Base-by-base conservation (phyloP, 2,113 vertebrate species). In the Chloebia gouldiae region DNA sequence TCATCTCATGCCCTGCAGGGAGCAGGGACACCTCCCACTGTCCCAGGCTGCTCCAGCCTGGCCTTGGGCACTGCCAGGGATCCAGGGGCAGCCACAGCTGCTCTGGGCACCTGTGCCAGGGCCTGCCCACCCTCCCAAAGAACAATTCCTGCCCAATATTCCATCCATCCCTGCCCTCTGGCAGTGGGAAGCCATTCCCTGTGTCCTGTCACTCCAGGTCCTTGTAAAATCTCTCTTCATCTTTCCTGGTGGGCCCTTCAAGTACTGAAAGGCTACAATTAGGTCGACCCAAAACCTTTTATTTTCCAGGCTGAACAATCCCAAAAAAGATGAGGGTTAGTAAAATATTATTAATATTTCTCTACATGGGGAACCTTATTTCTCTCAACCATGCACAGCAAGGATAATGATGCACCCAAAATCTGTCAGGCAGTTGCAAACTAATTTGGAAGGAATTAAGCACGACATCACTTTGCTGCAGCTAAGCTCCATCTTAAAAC, bases 111-210 rank as follows among this genome's bases (percentile, higher is more conserved):
- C 54, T 53, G 28, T 4, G 13, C 64, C n/a, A 71, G 47, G 18
- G 11, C 47, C 30, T 49, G 1, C 1, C 0, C 60, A 15, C 6
- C 24, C n/a, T 75, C 0, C 0, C n/a, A 60, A 20, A 13, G 2
- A 61, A 7, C 1, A 40, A 47, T 31, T 68, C 4, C 69, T 30
- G 3, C 53, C 69, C n/a, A 18, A 10, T 0, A 10, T 53, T 28
- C 39, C 39, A 68, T 10, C 5, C 2, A 6, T 0, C 39, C 9
- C 69, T 53, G 28, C 11, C 15, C 61, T 60, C 13, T 53, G 61
- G 24, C n/a, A 45, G 0, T 35, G 7, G 1, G 39, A 37, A 81
- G 13, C n/a, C 53, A 40, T 53, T 60, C 39, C 45, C 30, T 8
- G 0, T 6, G 3, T 35, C 24, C 53, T 60, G 51, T 9, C 28